phyloP scores from a whole-genome alignment of 2,888 invertebrate genomes.

The Noctua janthe region DNA sequence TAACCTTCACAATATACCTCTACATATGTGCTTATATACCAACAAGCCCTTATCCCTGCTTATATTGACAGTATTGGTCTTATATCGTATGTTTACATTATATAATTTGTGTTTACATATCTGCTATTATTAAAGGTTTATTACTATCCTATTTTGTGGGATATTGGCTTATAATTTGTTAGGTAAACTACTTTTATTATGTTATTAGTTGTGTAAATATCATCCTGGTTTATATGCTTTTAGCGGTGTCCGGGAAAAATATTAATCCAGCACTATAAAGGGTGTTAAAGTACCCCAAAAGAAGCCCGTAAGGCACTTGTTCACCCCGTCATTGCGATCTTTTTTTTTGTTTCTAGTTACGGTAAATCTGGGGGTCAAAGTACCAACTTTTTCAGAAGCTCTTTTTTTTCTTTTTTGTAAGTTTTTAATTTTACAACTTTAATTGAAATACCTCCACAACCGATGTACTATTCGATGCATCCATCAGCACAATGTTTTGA shows the following conservation, averaged over 20 bases:
- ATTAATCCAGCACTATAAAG: no score
- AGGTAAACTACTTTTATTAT: conserved; percentile 37
- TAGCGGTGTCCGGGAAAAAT: background rate
- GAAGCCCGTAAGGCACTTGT: no score
- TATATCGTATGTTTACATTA: conserved; percentile 39
- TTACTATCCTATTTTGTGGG: conserved; percentile 44
- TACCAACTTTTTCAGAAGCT: no score
- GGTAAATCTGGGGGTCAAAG: no score
- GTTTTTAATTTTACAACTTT: no score
- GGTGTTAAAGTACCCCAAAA: no score
- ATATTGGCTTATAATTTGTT: conserved; percentile 43
- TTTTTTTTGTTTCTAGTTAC: no score
- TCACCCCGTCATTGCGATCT: no score
- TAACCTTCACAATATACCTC: conserved; percentile 2
- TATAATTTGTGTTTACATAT: conserved; percentile 41
- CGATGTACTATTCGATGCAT: no score
- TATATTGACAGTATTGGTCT: conserved; percentile 12
- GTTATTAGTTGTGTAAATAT: conserved; percentile 17
- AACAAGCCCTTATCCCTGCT: conserved; percentile 2
- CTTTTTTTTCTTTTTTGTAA: no score
- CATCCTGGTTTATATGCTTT: background rate
- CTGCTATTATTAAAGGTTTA: conserved; percentile 34
- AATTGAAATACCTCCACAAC: no score
- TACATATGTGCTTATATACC: conserved; percentile 9
- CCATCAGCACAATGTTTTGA: no score